Percentiles rank a stretch among this genome's conserved stretches.
These are phyloP conservation scores for Sinocyclocheilus rhinocerous DNA, from an alignment of 2,113 vertebrate genomes.

Conservation along the genomic window DNA sequence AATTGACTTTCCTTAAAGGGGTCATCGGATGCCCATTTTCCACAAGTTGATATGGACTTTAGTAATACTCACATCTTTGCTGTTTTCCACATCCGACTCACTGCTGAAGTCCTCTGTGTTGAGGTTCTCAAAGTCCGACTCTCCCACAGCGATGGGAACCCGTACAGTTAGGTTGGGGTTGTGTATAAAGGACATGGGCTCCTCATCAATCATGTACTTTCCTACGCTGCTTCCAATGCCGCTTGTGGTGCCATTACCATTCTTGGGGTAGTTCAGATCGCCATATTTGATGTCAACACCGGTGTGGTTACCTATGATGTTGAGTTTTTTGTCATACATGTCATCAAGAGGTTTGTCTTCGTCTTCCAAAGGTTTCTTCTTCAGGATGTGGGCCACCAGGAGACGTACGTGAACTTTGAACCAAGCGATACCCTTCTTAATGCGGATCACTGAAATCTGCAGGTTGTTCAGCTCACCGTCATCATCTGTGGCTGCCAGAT, in stretches of 20 bases:
- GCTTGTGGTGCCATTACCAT: slow-evolving; percentile 95
- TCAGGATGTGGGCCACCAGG: slow-evolving; percentile 86
- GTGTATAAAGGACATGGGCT: slow-evolving; percentile 99
- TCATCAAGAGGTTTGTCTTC: slow-evolving; percentile 95
- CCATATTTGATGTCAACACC: slow-evolving; percentile 92
- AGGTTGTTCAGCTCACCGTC: slow-evolving; percentile 99
- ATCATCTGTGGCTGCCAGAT: slow-evolving; percentile 92
- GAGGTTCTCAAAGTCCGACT: slow-evolving; percentile 97
- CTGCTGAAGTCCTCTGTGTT: slow-evolving; percentile 98
- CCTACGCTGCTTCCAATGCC: slow-evolving; percentile 98
- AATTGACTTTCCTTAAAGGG: background rate
- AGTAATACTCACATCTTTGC: slow-evolving; percentile 88
- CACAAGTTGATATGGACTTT: background rate
- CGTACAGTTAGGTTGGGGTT: slow-evolving; percentile 97
- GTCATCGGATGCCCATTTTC: too few relatives aligned
- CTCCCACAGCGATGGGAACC: slow-evolving; percentile 94
- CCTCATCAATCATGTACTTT: slow-evolving; percentile 97
- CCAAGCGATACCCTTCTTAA: slow-evolving; percentile 94
- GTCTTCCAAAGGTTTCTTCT: slow-evolving; percentile 85
- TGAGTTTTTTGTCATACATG: slow-evolving; percentile 91
- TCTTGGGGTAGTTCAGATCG: slow-evolving; percentile 91
- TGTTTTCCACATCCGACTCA: slow-evolving; percentile 93
- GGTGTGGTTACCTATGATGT: slow-evolving; percentile 93
- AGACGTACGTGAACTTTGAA: slow-evolving; percentile 78
- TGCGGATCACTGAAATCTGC: slow-evolving; percentile 92